phyloP scores from a whole-genome alignment of 1,140 invertebrate species.

The Aphaenogaster rudis region DNA sequence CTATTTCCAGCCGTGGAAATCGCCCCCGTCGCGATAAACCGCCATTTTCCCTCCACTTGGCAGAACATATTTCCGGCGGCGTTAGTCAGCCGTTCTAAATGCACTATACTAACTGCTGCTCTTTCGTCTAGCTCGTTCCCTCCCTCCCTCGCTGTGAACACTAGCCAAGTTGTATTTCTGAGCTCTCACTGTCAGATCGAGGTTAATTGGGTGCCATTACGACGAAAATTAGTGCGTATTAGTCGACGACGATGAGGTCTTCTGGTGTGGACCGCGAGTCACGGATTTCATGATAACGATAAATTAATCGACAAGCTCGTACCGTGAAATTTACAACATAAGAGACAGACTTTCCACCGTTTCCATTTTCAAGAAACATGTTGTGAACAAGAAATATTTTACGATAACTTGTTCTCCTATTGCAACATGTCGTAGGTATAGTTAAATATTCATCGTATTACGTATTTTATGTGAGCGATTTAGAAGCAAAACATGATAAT shows the following conservation, averaged over 20 bases:
- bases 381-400: conserved; percentile 10
- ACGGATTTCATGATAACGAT: conserved; percentile 54
- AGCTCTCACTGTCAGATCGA: conserved; percentile 70
- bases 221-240: conserved; percentile 71
- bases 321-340: not conserved
- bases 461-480: conserved; percentile 3
- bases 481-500: not conserved
- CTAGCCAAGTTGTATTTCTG: conserved; percentile 74
- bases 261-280: conserved; percentile 7
- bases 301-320: conserved; percentile 62
- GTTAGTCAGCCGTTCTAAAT: conserved; percentile 76
- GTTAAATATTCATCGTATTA: not conserved
- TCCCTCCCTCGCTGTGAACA: not conserved
- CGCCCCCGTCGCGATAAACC: conserved; percentile 68
- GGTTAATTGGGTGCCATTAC: conserved; percentile 76
- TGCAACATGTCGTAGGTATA: not conserved
- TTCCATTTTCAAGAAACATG: not conserved
- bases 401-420: not conserved
- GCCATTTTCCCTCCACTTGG: conserved; percentile 61
- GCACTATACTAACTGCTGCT: conserved; percentile 59
- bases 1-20: conserved; percentile 78
- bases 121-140: conserved; percentile 59
- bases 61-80: conserved; percentile 75
- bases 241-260: conserved; percentile 57
- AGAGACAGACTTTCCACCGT: not conserved